phyloP scores from a whole-genome alignment of 37 sponge, comb jelly and placozoan species.

The Chondrilla cf. caribensis region DNA sequence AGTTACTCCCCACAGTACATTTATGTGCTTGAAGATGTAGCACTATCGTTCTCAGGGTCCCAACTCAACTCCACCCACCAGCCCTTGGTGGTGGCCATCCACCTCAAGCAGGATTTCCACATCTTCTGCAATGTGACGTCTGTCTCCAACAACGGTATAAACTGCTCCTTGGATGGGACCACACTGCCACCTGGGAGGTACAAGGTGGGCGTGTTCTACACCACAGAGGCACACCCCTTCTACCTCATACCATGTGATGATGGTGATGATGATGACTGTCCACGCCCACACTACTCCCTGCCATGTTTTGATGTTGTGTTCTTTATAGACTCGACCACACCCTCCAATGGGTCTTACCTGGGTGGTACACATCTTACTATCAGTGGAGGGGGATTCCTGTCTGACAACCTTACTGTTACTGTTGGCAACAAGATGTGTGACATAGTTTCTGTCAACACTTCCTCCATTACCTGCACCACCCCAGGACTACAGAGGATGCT shows the following conservation, averaged over 20 bases:
- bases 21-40: neutral
- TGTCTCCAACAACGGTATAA: neutral
- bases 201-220: neutral
- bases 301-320: neutral
- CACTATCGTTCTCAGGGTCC: neutral
- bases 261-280: neutral
- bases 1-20: neutral
- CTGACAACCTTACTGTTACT: constrained; percentile 37
- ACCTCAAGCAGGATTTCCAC: neutral
- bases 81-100: neutral
- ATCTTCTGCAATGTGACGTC: no score
- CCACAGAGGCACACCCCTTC: neutral
- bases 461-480: constrained; percentile 64
- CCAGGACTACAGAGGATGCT: constrained; percentile 8
- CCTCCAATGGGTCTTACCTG: constrained; percentile 58
- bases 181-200: neutral
- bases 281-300: neutral
- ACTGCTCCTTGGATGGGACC: neutral
- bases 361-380: constrained; percentile 83
- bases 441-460: constrained; percentile 33
- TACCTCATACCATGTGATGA: neutral
- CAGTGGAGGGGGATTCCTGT: constrained; percentile 69
- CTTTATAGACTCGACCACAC: constrained; percentile 30
- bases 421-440: constrained; percentile 64
- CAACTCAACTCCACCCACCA: neutral